Evolutionary conservation across 30 jellyfish, hydroid and myxozoan genomes (phyloP).

Genomic region (Hydractinia symbiolongicarpus): DNA sequence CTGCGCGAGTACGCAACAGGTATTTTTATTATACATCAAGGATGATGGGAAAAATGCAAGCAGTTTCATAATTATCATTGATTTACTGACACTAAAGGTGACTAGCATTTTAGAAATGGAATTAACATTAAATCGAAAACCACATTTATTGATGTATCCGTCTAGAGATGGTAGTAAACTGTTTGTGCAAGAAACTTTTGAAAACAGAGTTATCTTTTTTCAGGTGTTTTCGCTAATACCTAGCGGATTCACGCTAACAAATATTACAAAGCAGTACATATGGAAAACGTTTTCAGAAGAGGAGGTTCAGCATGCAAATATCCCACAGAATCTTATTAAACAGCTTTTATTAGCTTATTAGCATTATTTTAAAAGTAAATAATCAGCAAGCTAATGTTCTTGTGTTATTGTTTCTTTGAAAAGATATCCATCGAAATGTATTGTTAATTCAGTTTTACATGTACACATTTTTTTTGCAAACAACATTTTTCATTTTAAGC

Average conservation of each 20-base stretch:
- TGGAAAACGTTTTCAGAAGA: slow-evolving; percentile 31
- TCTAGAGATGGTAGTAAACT: slow-evolving; percentile 20
- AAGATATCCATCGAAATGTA: too few relatives aligned
- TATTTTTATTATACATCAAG: slow-evolving; percentile 1
- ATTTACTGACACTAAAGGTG: not conserved
- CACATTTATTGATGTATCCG: slow-evolving; percentile 4
- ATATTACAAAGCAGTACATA: slow-evolving; percentile 18
- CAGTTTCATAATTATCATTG: slow-evolving; percentile 16
- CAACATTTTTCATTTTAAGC: too few relatives aligned
- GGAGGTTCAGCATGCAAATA: not conserved
- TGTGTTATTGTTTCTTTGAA: too few relatives aligned
- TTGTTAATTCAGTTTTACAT: too few relatives aligned
- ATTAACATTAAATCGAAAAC: slow-evolving; percentile 27
- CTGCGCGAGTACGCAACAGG: slow-evolving; percentile 24
- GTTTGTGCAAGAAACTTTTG: slow-evolving; percentile 38
- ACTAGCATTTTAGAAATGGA: slow-evolving; percentile 26
- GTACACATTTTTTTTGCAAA: too few relatives aligned
- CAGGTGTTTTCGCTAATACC: slow-evolving; percentile 31
- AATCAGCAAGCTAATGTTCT: too few relatives aligned
- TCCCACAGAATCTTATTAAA: slow-evolving; percentile 2
- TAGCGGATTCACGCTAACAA: slow-evolving; percentile 7
- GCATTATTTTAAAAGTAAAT: not conserved
- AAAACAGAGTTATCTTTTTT: slow-evolving; percentile 19
- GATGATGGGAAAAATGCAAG: too few relatives aligned
- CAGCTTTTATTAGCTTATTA: slow-evolving; percentile 21